Evolutionary conservation across 1,140 invertebrate species (phyloP).

Genomic region (Cherax quadricarinatus): DNA sequence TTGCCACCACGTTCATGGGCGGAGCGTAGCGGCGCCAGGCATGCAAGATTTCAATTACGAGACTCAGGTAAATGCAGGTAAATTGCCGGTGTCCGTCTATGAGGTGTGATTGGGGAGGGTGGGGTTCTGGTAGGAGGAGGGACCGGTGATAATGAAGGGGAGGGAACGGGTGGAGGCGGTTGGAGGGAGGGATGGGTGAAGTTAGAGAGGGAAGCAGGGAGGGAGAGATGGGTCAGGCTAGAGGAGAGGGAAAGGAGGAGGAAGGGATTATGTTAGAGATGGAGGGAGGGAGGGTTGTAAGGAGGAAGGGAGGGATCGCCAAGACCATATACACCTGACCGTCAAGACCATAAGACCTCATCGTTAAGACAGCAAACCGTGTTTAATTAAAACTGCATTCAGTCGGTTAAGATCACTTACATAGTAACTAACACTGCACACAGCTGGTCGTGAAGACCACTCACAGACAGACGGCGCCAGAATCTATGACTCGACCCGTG

Average conservation of each 20-base stretch:
- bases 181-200: not conserved
- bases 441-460: too few species aligned
- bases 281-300: not conserved
- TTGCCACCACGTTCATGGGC: not conserved
- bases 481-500: too few species aligned
- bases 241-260: not conserved
- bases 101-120: not conserved
- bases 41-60: slow-evolving; percentile 16
- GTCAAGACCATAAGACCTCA: too few species aligned
- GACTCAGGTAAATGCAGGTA: not conserved
- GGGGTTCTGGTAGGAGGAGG: not conserved
- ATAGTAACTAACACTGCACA: too few species aligned
- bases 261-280: not conserved
- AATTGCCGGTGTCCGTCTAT: not conserved
- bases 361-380: too few species aligned
- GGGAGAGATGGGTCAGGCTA: not conserved
- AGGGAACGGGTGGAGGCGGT: not conserved
- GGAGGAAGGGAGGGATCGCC: too few species aligned
- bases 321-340: too few species aligned
- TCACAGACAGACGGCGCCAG: too few species aligned
- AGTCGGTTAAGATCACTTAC: too few species aligned
- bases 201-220: not conserved
- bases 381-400: too few species aligned
- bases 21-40: not conserved
- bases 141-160: not conserved